phyloP scores from a whole-genome alignment of 1,140 invertebrate species.

The Bombus ignitus region DNA sequence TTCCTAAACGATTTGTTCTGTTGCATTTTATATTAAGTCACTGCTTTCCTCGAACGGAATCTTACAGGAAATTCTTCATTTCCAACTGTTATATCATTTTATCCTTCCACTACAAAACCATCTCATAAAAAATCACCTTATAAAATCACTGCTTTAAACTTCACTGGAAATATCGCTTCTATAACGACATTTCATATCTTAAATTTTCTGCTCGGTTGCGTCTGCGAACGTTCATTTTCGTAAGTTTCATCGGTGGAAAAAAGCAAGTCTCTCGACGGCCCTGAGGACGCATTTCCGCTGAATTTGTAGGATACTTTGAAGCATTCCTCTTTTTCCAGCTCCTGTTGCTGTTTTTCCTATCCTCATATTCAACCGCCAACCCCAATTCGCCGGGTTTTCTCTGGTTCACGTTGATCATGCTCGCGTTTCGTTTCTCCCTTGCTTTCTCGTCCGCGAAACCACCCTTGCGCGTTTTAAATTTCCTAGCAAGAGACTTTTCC shows the following conservation, averaged over 20 bases:
- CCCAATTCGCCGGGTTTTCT: neutral
- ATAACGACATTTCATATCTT: neutral
- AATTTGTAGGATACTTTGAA: constrained; percentile 1
- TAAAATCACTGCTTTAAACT: neutral
- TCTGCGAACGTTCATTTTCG: neutral
- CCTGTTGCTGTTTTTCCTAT: neutral
- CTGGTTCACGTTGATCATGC: neutral
- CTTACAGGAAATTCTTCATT: neutral
- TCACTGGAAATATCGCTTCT: neutral
- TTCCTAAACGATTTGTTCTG: too few relatives aligned
- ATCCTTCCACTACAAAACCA: neutral
- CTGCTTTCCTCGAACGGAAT: neutral
- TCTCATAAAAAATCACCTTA: too few relatives aligned
- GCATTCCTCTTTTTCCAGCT: neutral
- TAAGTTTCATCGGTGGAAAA: neutral
- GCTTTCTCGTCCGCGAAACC: neutral
- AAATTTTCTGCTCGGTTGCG: neutral
- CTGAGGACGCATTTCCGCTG: neutral
- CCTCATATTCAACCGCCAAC: neutral
- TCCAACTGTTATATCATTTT: neutral
- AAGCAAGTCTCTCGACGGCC: neutral
- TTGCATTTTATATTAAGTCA: too few relatives aligned
- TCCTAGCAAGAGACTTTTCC: neutral
- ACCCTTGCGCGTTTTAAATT: neutral
- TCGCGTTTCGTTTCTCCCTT: neutral